A percentile compares a stretch with the other conserved stretches of the same genome.
Conservation (phyloP, 37 sponge, comb jelly and placozoan species). For the Haliclona indistincta region DNA sequence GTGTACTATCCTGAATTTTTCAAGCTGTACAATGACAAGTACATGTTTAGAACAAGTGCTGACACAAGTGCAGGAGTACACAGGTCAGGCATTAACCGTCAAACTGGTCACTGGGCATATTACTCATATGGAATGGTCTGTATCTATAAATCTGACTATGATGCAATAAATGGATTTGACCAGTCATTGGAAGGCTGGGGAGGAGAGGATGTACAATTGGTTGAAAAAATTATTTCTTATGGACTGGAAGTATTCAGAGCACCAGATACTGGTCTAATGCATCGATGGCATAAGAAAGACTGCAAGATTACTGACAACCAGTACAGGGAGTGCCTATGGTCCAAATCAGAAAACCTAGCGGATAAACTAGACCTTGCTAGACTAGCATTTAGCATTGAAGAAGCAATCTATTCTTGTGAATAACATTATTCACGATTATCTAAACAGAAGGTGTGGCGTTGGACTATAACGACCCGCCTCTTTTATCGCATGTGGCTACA, state of each 20-base stretch:
- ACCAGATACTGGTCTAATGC: conserved; percentile 59
- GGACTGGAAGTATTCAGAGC: conserved; percentile 44
- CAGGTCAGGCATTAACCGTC: conserved; percentile 14
- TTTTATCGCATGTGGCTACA: too few relatives aligned
- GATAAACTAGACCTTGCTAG: conserved; percentile 52
- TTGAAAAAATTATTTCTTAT: conserved; percentile 20
- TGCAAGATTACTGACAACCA: conserved; percentile 22
- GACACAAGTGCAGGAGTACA: too few relatives aligned
- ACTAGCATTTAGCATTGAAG: conserved; percentile 33
- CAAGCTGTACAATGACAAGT: conserved; percentile 64
- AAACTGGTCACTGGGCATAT: conserved; percentile 71
- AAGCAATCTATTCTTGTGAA: too few relatives aligned
- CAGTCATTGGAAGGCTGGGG: conserved; percentile 68
- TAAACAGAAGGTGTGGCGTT: too few relatives aligned
- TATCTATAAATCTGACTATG: conserved; percentile 69
- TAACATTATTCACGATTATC: too few relatives aligned
- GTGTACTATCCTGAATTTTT: conserved; percentile 79
- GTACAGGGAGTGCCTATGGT: conserved; percentile 50
- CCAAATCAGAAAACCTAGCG: conserved; percentile 51
- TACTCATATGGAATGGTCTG: conserved; percentile 79
- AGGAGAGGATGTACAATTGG: conserved; percentile 61
- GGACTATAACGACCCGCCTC: too few relatives aligned
- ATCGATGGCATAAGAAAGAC: conserved; percentile 57
- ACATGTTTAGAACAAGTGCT: conserved; percentile 17
- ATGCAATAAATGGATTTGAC: conserved; percentile 50